Evolutionary conservation across 2,797 vertebrate genomes (phyloP), one percentile per base, ranked within the genome.

Genomic region (Cephalopachus bancanus): DNA sequence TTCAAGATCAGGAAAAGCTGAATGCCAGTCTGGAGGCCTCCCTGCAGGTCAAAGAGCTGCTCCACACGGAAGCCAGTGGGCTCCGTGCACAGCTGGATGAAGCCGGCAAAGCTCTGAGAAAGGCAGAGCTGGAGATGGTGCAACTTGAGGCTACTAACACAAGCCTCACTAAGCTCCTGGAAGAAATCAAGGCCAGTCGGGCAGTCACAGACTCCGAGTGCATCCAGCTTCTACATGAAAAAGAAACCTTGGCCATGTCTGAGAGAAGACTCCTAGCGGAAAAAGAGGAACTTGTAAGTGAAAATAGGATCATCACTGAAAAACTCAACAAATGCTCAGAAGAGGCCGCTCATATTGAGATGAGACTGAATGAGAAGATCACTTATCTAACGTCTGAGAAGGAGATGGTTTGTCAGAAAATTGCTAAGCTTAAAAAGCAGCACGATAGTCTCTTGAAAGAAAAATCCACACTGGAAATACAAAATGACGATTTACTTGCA

Each of bases 191-290:
- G 97, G 98, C 99, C 12, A 99, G 98, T 14, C 99, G 98, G 93
- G 99, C 99, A 19, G 97, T 98, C 51, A 99, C 99, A 0, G 98
- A 99, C 96, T 99, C 99, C 0, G 98, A 99, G 83, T 98, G 98
- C 60, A 92, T 99, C 92, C 98, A 99, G 57, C 98, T 99, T 51
- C 97, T 99, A 71, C 99, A 99, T 30, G 99, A 99, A 97, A 99
- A 99, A 84, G 99, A 99, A 93, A 97, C 98, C 65, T 96, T 99
- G 53, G 98, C 99, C 19, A 97, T 98, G 2, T 97, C 97, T 1
- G 99, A 99, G 94, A 98, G 97, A 89, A 99, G 98, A 96, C 98
- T 99, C 78, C 96, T 98, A 64, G 98, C 98, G 1, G 99, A 99
- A 96, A 99, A 98, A 67, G 99, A 99, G 49, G 98, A 99, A 16